Percentiles rank a stretch among this genome's conserved stretches.
phyloP scores from a whole-genome alignment of 2,797 vertebrate species.

The Rhabdophis nuchalis region DNA sequence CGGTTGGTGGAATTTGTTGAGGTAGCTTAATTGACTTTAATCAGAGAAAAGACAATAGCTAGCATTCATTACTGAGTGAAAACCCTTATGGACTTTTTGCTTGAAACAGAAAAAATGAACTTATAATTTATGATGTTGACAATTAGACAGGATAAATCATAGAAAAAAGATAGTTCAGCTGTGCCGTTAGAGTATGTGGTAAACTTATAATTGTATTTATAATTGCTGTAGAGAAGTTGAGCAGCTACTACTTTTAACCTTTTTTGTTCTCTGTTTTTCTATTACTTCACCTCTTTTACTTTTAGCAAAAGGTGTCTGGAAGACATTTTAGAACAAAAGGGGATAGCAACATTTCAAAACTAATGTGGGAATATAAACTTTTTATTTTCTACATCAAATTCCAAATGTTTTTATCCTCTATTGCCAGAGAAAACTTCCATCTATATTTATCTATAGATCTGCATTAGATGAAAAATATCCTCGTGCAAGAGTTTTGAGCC shows the following conservation, averaged over 20 bases:
- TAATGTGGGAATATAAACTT: not conserved
- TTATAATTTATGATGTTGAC: not conserved
- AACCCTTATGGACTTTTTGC: not conserved
- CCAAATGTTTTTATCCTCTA: not conserved
- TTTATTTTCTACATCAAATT: not conserved
- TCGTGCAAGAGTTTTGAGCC: conserved; percentile 75
- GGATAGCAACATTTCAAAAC: not conserved
- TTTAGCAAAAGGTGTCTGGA: not conserved
- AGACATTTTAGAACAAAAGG: not conserved
- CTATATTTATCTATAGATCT: conserved; percentile 42
- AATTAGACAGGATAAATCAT: not conserved
- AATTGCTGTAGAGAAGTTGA: not conserved
- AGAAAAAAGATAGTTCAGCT: not conserved
- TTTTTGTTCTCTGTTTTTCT: not conserved
- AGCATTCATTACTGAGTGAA: not conserved
- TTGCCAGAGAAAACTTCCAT: not conserved
- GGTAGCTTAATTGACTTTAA: not conserved
- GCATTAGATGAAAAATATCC: conserved; percentile 79
- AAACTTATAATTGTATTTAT: not conserved
- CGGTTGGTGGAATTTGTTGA: not conserved
- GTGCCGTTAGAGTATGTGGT: not conserved
- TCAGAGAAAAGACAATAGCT: not conserved
- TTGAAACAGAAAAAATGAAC: not conserved
- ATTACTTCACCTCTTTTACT: not conserved
- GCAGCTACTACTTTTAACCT: not conserved